Conservation (phyloP, 2,113 vertebrate species). For the Hirundichthys speculiger region DNA sequence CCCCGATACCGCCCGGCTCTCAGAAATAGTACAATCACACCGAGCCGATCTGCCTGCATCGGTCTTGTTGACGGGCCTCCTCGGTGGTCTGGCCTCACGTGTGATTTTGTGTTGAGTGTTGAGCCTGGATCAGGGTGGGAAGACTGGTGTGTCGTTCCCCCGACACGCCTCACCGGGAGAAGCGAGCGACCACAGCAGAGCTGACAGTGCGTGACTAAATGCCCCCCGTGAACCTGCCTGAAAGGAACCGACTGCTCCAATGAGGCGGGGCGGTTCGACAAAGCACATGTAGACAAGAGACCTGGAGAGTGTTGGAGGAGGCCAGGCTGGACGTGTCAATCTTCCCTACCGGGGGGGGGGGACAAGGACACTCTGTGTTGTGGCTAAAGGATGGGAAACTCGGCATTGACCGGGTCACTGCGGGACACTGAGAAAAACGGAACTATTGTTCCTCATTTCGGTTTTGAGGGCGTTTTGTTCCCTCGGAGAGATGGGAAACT, state of each 20-base stretch:
- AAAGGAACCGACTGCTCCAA: constrained; percentile 69
- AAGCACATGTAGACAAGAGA: constrained; percentile 55
- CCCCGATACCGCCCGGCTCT: constrained; percentile 38
- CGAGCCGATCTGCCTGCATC: constrained; percentile 20
- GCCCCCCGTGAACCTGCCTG: constrained; percentile 60
- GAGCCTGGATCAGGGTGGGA: constrained; percentile 24
- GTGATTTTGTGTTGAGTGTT: constrained; percentile 34
- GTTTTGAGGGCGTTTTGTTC: constrained; percentile 62
- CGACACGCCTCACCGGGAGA: constrained; percentile 50
- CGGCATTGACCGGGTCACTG: constrained; percentile 34
- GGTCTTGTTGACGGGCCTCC: constrained; percentile 53
- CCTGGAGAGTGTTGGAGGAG: constrained; percentile 40
- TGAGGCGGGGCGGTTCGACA: constrained; percentile 67
- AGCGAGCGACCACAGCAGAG: constrained; percentile 54
- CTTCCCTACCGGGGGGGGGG: constrained; percentile 33
- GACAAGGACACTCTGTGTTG: constrained; percentile 59
- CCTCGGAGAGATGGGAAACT: constrained; percentile 55
- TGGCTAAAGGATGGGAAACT: constrained; percentile 54
- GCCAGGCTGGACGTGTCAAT: constrained; percentile 66
- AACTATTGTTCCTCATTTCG: constrained; percentile 61
- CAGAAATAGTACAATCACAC: constrained; percentile 52
- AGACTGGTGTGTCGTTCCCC: constrained; percentile 32
- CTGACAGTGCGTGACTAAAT: constrained; percentile 75
- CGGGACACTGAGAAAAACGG: constrained; percentile 35
- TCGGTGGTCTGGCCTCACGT: constrained; percentile 19